Evolutionary conservation across 2,888 invertebrate species (phyloP).

Genomic region (Hybos culiciformis): DNA sequence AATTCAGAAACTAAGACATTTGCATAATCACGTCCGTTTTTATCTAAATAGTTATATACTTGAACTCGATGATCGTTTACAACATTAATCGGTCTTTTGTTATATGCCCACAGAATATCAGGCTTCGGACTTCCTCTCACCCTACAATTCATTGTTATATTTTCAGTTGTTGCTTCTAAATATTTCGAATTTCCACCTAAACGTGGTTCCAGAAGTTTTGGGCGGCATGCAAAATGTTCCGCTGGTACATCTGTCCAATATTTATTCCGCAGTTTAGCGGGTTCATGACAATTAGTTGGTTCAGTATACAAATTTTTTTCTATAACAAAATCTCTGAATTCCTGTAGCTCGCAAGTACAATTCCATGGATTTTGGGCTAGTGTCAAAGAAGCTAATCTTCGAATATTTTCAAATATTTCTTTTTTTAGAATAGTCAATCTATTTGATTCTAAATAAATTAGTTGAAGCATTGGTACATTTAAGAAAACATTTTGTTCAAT

Average conservation of each 20-base stretch:
- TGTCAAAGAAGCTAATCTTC: constrained; percentile 56
- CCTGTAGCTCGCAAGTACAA: constrained; percentile 72
- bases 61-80: constrained; percentile 42
- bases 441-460: constrained; percentile 59
- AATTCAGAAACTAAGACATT: constrained; percentile 37
- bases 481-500: constrained; percentile 59
- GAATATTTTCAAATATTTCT: constrained; percentile 49
- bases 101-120: constrained; percentile 51
- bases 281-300: constrained; percentile 60
- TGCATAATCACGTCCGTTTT: constrained; percentile 25
- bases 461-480: constrained; percentile 51
- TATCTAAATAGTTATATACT: constrained; percentile 44
- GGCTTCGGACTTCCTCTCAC: constrained; percentile 50
- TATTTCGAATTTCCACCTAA: constrained; percentile 38
- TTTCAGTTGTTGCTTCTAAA: constrained; percentile 47
- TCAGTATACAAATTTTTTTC: constrained; percentile 59
- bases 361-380: constrained; percentile 75
- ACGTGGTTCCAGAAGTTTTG: constrained; percentile 51
- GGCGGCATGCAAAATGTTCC: constrained; percentile 70
- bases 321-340: constrained; percentile 63
- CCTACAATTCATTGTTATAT: constrained; percentile 60
- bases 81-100: constrained; percentile 26
- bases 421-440: constrained; percentile 52
- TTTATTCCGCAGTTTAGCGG: constrained; percentile 50
- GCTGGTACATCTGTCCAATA: constrained; percentile 58